Base-by-base conservation (phyloP, 2,797 vertebrate species). In the Gorsachius magnificus region DNA sequence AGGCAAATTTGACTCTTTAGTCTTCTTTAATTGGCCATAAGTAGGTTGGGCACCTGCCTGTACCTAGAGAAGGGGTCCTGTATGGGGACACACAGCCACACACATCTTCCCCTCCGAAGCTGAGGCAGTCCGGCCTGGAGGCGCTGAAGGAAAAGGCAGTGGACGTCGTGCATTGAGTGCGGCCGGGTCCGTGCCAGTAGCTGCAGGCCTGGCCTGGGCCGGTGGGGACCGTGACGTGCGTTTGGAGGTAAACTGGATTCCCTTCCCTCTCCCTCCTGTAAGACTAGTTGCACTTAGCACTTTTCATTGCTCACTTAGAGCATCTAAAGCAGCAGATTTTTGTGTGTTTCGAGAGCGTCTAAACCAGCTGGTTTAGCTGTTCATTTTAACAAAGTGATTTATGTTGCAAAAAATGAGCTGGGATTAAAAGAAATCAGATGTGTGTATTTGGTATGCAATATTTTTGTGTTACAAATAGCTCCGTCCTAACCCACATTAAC, bases 341-440 rank as follows among this genome's bases (percentile, higher is more conserved):
- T 60, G 77, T 69, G 21, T 41, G 83, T 91, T 94, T 94, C n/a
- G 0, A 64, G 46, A 66, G 88, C 22, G 95, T 80, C 90, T 83
- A 93, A 88, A 79, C 84, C 96, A 92, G 95, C 96, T 97, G 96
- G 75, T 96, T 93, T 92, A 87, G 92, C 85, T 88, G 97, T 87
- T 97, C 89, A 28, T 96, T 97, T 98, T 92, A 94, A 96, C 93
- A 29, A 94, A 96, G 95, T 93, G 92, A 96, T 69, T 98, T 96
- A 97, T 97, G 96, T 97, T 97, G 97, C 96, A 98, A 97, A 98
- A 98, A 97, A 97, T 92, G 96, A 97, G 96, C 96, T 88, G 95
- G 98, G 98, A 98, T 98, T 98, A 98, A 98, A 97, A 97, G 97
- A 93, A 98, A 98, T 98, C 98, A 98, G 97, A 98, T 98, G 98